Percentiles rank a stretch among this genome's conserved stretches.
Evolutionary conservation across 1,140 invertebrate species (phyloP).

Genomic region (Drosophila mauritiana): DNA sequence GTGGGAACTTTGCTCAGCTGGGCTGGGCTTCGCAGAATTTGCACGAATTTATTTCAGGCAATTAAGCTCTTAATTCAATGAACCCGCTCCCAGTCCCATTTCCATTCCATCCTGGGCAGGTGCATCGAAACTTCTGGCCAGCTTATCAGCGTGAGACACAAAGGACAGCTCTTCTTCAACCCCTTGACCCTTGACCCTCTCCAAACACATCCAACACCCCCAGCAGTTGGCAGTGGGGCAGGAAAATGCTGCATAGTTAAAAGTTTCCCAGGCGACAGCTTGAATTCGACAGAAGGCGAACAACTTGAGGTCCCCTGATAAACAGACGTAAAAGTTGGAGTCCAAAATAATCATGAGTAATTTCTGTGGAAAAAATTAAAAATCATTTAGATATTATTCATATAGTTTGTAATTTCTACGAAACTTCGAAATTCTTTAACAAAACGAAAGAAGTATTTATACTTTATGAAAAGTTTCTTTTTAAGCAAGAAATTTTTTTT

Average conservation of each 20-base stretch:
- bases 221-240: neutral
- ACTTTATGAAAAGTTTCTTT: too few relatives aligned
- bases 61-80: constrained; percentile 79
- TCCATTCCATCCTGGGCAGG: constrained; percentile 11
- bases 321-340: neutral
- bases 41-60: constrained; percentile 77
- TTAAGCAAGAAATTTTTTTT: too few relatives aligned
- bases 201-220: neutral
- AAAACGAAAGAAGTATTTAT: too few relatives aligned
- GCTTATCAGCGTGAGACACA: constrained; percentile 50
- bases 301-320: neutral
- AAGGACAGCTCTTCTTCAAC: constrained; percentile 27
- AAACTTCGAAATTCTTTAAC: too few relatives aligned
- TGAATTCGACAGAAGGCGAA: constrained; percentile 33
- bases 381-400: too few relatives aligned
- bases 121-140: constrained; percentile 25
- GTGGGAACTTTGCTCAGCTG: constrained; percentile 71
- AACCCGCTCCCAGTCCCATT: constrained; percentile 29
- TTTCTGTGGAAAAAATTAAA: too few relatives aligned
- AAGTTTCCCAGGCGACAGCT: constrained; percentile 35
- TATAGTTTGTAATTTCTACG: too few relatives aligned
- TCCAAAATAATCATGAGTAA: too few relatives aligned
- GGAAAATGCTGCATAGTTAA: constrained; percentile 37
- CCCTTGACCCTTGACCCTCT: constrained; percentile 28
- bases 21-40: constrained; percentile 44